These are phyloP conservation scores for Passerculus sandwichensis DNA, from an alignment of 2,797 vertebrate genomes.

Conservation along the genomic window DNA sequence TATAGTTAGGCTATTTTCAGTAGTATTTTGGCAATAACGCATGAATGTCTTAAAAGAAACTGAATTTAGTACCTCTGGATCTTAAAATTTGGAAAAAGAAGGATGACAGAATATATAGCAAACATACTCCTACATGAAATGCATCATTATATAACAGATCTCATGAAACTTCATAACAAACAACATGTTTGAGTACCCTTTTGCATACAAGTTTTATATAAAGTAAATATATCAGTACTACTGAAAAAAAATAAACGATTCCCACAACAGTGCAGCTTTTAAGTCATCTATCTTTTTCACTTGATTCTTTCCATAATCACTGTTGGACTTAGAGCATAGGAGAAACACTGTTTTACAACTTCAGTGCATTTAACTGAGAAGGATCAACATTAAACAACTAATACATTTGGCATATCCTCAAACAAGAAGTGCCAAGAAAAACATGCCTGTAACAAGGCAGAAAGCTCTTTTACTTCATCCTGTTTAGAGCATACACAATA, in stretches of 20 bases:
- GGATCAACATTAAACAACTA: not conserved
- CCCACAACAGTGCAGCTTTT: not conserved
- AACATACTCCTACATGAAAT: not conserved
- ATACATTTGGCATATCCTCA: not conserved
- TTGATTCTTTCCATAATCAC: not conserved
- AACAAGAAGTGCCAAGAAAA: not conserved
- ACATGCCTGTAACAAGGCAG: not conserved
- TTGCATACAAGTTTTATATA: not conserved
- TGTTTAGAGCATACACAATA: not conserved
- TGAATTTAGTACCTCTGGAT: not conserved
- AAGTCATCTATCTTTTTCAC: not conserved
- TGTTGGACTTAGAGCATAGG: not conserved
- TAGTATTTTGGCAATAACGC: not conserved
- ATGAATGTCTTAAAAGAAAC: not conserved
- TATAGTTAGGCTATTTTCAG: not conserved
- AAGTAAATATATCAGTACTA: not conserved
- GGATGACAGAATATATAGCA: not conserved
- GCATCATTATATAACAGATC: not conserved
- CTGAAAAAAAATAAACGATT: not conserved
- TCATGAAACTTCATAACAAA: not conserved
- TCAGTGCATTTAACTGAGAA: not conserved
- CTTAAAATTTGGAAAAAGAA: not conserved
- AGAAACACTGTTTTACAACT: not conserved
- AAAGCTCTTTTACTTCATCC: not conserved
- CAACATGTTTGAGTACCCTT: not conserved